phyloP scores from a whole-genome alignment of 2,113 vertebrate genomes.

The Chelonoidis abingdonii region DNA sequence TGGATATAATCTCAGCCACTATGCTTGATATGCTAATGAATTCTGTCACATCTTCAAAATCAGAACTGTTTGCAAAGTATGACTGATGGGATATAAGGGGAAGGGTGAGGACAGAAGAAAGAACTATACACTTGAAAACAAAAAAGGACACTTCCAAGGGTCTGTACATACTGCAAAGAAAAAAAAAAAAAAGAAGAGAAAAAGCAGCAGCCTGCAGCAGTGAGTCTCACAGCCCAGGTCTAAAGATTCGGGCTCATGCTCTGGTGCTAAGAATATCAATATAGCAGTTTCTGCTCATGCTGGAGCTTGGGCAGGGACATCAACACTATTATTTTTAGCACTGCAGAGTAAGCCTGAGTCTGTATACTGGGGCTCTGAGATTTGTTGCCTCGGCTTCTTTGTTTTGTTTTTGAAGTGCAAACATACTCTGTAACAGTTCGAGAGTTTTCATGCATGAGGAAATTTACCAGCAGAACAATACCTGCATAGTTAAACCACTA shows the following conservation, averaged over 20 bases:
- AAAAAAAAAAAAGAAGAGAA: no score
- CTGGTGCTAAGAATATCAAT: background rate
- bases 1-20: background rate
- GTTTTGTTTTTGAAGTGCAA: background rate
- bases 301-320: background rate
- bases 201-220: background rate
- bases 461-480: background rate
- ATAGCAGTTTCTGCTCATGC: background rate
- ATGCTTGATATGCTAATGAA: background rate
- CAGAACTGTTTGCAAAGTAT: accelerated
- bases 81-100: background rate
- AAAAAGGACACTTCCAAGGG: background rate
- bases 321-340: background rate
- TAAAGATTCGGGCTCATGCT: background rate
- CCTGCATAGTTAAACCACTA: background rate
- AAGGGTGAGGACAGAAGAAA: background rate
- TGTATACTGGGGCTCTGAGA: background rate
- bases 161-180: background rate
- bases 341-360: background rate
- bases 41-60: background rate
- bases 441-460: background rate
- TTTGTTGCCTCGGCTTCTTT: background rate
- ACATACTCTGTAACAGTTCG: background rate
- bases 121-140: background rate
- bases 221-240: background rate